A percentile compares a stretch with the other conserved stretches of the same genome.
Evolutionary conservation across 2,797 vertebrate genomes (phyloP).

Genomic region (Anguilla marmorata): DNA sequence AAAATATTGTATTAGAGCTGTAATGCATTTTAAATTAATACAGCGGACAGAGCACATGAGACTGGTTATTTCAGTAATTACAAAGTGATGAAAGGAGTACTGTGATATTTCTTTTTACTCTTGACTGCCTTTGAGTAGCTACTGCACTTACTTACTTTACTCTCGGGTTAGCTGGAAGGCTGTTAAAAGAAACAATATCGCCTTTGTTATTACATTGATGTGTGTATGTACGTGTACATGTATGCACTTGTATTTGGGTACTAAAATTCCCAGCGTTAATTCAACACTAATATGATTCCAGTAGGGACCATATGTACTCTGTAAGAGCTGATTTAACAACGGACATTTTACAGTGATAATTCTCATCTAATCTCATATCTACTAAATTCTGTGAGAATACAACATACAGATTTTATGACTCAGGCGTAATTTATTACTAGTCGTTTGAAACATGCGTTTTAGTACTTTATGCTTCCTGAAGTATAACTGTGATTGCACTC

Average conservation of each 20-base stretch:
- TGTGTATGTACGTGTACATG: not conserved
- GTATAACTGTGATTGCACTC: conserved; percentile 27
- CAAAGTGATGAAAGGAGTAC: not conserved
- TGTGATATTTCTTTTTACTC: not conserved
- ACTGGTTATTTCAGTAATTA: not conserved
- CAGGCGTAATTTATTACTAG: conserved; percentile 24
- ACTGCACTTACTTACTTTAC: not conserved
- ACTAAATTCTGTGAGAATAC: not conserved
- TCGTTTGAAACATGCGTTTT: conserved; percentile 1
- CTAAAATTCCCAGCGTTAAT: not conserved
- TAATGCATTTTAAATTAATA: not conserved
- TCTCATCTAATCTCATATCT: not conserved
- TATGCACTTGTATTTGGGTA: not conserved
- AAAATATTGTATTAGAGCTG: not conserved
- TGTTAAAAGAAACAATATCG: not conserved
- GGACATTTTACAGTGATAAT: not conserved
- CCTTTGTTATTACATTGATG: not conserved
- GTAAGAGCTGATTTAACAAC: not conserved
- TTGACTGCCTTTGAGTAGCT: not conserved
- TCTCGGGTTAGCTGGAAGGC: not conserved
- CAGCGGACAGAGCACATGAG: not conserved
- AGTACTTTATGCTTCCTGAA: conserved; percentile 11
- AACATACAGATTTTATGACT: not conserved
- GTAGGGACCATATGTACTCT: not conserved
- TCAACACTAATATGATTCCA: not conserved